Evolutionary conservation across 30 jellyfish, hydroid and myxozoan genomes (phyloP).

Genomic region (Hydractinia echinata): DNA sequence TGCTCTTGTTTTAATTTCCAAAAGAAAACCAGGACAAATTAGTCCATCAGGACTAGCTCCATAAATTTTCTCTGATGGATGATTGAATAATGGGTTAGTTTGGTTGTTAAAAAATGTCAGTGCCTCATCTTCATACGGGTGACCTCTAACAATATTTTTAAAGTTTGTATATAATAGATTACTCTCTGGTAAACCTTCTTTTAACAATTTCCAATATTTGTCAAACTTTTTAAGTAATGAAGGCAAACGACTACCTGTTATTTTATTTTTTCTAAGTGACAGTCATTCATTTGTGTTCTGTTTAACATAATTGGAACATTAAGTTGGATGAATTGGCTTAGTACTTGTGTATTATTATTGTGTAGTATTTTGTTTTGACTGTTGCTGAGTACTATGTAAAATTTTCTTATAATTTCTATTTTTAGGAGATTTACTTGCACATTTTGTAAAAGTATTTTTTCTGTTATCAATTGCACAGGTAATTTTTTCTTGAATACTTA

Average conservation of each 20-base stretch:
- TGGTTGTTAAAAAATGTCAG: conserved; percentile 20
- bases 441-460: no score
- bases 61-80: not conserved
- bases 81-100: not conserved
- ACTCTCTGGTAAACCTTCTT: not conserved
- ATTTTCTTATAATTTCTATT: no score
- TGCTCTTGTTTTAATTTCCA: conserved; percentile 31
- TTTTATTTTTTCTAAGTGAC: conserved; percentile 9
- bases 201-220: conserved; percentile 8
- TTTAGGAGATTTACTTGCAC: no score
- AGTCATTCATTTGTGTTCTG: no score
- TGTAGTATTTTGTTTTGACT: no score
- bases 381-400: not conserved
- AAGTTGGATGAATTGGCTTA: not conserved
- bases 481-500: no score
- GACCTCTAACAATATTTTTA: conserved; percentile 15
- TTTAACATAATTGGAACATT: no score
- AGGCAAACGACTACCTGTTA: conserved; percentile 35
- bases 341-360: not conserved
- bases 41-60: conserved; percentile 35
- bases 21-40: not conserved
- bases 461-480: no score
- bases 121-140: conserved; percentile 18
- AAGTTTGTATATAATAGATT: conserved; percentile 4
- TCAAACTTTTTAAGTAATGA: conserved; percentile 30